Evolutionary conservation across 2,888 invertebrate species (phyloP).

Genomic region (Tiliacea citrago): DNA sequence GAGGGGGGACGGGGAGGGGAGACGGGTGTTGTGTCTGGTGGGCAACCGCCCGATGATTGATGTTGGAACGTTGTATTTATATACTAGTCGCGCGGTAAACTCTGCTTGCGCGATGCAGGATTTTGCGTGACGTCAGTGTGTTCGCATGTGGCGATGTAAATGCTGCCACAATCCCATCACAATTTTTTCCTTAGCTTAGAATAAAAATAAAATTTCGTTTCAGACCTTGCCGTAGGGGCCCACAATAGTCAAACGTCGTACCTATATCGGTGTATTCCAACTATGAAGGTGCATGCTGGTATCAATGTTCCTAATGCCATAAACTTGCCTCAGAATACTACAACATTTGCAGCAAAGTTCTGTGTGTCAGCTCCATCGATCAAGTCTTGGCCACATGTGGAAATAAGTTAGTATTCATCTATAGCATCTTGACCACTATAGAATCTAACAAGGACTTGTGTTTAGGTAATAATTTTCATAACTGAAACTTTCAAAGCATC

Average conservation of each 20-base stretch:
- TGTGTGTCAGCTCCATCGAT: slow-evolving; percentile 77
- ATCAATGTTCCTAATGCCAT: slow-evolving; percentile 82
- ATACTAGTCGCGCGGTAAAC: too few species aligned
- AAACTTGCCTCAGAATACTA: slow-evolving; percentile 81
- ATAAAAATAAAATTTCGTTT: slow-evolving; percentile 63
- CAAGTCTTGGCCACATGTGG: slow-evolving; percentile 74
- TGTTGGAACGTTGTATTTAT: too few species aligned
- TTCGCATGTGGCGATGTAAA: too few species aligned
- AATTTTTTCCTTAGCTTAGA: background rate
- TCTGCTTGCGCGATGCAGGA: too few species aligned
- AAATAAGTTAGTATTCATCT: slow-evolving; percentile 73
- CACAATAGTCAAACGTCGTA: slow-evolving; percentile 90
- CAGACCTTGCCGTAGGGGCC: slow-evolving; percentile 92
- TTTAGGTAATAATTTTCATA: background rate
- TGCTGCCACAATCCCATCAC: too few species aligned
- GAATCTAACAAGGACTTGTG: background rate
- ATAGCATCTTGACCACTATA: too few species aligned
- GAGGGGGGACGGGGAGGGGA: too few species aligned
- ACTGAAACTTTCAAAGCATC: background rate
- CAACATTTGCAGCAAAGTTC: slow-evolving; percentile 82
- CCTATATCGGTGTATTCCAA: slow-evolving; percentile 86
- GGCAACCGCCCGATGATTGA: too few species aligned
- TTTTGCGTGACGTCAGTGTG: too few species aligned
- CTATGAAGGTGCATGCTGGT: slow-evolving; percentile 76
- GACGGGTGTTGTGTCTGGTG: too few species aligned